Conservation (phyloP, 2,888 invertebrate genomes). For the Trilocha varians region DNA sequence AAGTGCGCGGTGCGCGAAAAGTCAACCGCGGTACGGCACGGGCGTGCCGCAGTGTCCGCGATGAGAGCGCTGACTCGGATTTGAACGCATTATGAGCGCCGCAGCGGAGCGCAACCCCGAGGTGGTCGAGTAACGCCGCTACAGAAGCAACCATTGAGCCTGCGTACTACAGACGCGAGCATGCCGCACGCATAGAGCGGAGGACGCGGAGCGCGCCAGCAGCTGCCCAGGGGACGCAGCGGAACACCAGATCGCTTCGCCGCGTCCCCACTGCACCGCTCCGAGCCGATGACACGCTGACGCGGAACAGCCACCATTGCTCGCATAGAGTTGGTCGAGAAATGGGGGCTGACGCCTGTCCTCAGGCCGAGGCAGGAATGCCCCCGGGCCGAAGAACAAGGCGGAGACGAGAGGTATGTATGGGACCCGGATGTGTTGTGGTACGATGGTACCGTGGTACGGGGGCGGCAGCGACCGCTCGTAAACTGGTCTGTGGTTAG, state of each 20-base stretch:
- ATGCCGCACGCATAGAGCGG: slow-evolving; percentile 44
- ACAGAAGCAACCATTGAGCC: slow-evolving; percentile 21
- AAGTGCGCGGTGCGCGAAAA: slow-evolving; percentile 26
- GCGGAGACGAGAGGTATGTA: slow-evolving; percentile 81
- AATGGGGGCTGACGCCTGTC: slow-evolving; percentile 99
- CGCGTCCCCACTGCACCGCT: slow-evolving; percentile 50
- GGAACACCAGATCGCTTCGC: slow-evolving; percentile 53
- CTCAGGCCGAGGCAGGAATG: slow-evolving; percentile 96
- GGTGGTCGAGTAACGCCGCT: slow-evolving; percentile 36
- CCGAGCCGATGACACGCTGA: slow-evolving; percentile 66
- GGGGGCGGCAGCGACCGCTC: slow-evolving; percentile 25
- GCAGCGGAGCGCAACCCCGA: slow-evolving; percentile 20
- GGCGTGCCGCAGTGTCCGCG: slow-evolving; percentile 46
- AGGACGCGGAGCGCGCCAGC: slow-evolving; percentile 42
- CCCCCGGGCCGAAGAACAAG: slow-evolving; percentile 83
- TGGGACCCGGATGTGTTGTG: slow-evolving; percentile 8
- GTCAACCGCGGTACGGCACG: slow-evolving; percentile 14
- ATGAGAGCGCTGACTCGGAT: slow-evolving; percentile 29
- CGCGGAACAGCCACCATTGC: slow-evolving; percentile 91
- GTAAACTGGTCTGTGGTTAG: slow-evolving; percentile 40
- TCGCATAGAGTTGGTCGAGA: slow-evolving; percentile 97
- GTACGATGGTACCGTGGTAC: slow-evolving; percentile 10
- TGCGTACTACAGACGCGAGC: slow-evolving; percentile 21
- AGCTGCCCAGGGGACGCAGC: slow-evolving; percentile 63
- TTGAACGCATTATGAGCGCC: slow-evolving; percentile 26